Evolutionary conservation across 2,113 vertebrate species (phyloP).

Genomic region (Corythornis cristatus): DNA sequence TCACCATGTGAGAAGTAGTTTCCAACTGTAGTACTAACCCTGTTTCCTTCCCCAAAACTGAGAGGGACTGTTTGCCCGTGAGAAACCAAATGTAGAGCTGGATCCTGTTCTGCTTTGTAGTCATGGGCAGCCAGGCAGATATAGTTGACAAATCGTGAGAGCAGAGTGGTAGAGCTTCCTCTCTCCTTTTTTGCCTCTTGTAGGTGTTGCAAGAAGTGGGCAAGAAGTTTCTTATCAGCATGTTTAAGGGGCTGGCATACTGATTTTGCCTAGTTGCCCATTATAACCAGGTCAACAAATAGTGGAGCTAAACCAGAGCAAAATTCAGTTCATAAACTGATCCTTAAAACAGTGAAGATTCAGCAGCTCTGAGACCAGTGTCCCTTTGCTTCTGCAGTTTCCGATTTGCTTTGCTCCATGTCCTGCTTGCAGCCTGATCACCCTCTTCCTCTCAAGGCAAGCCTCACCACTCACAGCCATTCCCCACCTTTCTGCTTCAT

Average conservation of each 20-base stretch:
- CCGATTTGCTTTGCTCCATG: neutral
- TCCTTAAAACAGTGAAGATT: neutral
- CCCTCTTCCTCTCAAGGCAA: neutral
- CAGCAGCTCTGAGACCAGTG: neutral
- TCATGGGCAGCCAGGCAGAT: fast-evolving
- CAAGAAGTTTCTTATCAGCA: neutral
- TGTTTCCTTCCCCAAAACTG: constrained; percentile 23
- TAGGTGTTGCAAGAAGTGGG: neutral
- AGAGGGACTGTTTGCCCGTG: neutral
- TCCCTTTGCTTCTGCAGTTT: neutral
- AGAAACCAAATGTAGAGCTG: neutral
- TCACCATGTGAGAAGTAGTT: neutral
- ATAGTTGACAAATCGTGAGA: neutral
- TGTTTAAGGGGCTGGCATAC: fast-evolving
- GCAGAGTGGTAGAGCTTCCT: fast-evolving
- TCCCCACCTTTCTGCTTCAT: fast-evolving
- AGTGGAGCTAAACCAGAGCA: neutral
- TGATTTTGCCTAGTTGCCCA: fast-evolving
- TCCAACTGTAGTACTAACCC: fast-evolving
- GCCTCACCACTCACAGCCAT: fast-evolving
- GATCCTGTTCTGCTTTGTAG: neutral
- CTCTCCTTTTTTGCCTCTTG: neutral
- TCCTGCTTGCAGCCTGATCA: neutral
- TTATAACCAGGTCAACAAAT: neutral
- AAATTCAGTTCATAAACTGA: neutral